Evolutionary conservation across 2,888 invertebrate genomes (phyloP).

Genomic region (Drosophila neonasuta): DNA sequence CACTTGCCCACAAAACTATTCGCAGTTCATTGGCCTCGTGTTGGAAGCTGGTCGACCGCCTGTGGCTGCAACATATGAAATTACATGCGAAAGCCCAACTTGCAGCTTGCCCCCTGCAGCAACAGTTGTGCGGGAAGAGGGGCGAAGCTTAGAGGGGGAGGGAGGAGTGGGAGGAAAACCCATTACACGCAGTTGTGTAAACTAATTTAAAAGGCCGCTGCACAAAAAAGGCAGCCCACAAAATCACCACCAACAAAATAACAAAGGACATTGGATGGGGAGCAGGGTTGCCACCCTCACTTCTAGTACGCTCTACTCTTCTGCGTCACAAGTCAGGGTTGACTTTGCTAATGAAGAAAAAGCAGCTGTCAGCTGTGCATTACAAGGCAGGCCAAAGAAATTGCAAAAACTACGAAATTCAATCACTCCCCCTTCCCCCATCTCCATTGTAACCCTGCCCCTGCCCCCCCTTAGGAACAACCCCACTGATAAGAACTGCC

Average conservation of each 20-base stretch:
- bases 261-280: conserved; percentile 51
- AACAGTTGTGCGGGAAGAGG: conserved; percentile 5
- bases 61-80: conserved; percentile 69
- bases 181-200: conserved; percentile 76
- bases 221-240: conserved; percentile 55
- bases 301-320: no score
- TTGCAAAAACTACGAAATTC: conserved; percentile 76
- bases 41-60: conserved; percentile 49
- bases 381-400: conserved; percentile 68
- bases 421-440: conserved; percentile 52
- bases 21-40: conserved; percentile 56
- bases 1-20: conserved; percentile 62
- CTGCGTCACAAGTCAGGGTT: conserved; percentile 51
- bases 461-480: background rate
- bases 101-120: conserved; percentile 24
- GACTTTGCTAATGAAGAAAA: conserved; percentile 77
- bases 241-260: conserved; percentile 69
- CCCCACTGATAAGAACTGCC: conserved; percentile 22
- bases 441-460: no score
- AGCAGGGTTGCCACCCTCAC: conserved; percentile 12
- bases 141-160: background rate
- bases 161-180: conserved; percentile 35
- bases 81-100: conserved; percentile 46
- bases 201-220: conserved; percentile 74
- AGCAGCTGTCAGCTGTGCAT: conserved; percentile 78